Base-by-base conservation (phyloP, 2,888 invertebrate genomes). In the Apamea sordens region DNA sequence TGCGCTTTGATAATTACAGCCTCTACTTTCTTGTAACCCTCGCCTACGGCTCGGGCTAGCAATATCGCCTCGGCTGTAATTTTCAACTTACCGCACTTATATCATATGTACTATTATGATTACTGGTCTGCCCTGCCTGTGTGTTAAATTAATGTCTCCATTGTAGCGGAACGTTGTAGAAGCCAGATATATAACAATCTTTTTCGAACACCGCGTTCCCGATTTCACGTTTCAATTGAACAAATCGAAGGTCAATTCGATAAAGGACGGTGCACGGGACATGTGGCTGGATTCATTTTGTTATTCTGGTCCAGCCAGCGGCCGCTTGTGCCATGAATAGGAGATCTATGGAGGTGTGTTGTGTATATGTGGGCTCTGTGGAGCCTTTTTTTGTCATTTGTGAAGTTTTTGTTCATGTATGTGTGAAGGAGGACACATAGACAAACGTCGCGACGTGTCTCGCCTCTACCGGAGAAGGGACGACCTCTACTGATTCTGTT, bases 161-260 rank as follows among this genome's bases (percentile, higher is more conserved):
- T n/a, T 59, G 4, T 13, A 59, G 11, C 56, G 11, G 11, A n/a
- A 24, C 11, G 56, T n/a, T 11, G n/a, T 59, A 64, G 18, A 69
- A 65, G 47, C 10, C 63, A 68, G n/a, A 36, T 56, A 28, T 36
- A 63, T 63, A 36, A 70, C 69, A 70, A 73, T 53, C 73, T 24
- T 82, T 84, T 82, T 53, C 32, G 67, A 68, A 74, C 50, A 59
- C 41, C n/a, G 56, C 53, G 47, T 61, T 74, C 67, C 67, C 64
- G 76, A 74, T 69, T 72, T 71, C 47, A 85, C 59, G 73, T 68
- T 77, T 61, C 68, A 82, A 86, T 76, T 83, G 79, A 65, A 83
- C 79, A 83, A 83, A 83, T 76, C 84, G 84, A 83, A 83, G 86
- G 86, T 86, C 79, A 65, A 74, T 78, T 74, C 73, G 53, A 81